Conservation (phyloP, 2,797 vertebrate genomes). For the Hippopotamyrus pictus region DNA sequence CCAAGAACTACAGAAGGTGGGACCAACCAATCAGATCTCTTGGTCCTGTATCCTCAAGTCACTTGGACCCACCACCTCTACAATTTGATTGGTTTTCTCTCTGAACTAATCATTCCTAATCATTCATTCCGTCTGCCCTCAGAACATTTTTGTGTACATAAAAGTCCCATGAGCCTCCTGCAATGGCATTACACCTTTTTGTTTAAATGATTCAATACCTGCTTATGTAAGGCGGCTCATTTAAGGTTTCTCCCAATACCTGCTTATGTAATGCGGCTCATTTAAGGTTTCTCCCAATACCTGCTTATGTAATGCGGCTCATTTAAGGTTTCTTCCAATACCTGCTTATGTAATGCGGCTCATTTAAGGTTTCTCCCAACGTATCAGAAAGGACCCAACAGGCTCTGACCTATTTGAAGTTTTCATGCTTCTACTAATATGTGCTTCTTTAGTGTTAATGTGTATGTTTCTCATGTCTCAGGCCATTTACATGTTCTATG, state of each 20-base stretch:
- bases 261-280: not conserved
- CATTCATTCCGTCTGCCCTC: not conserved
- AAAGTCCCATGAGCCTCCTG: not conserved
- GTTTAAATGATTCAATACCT: not conserved
- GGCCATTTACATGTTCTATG: conserved; percentile 76
- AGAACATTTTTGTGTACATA: not conserved
- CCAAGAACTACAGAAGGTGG: too few relatives aligned
- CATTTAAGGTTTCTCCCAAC: not conserved
- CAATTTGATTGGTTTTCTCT: not conserved
- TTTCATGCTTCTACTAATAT: not conserved
- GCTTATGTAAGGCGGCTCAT: not conserved
- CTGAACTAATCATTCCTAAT: too few relatives aligned
- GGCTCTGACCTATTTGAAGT: not conserved
- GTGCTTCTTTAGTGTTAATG: not conserved
- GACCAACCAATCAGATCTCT: too few relatives aligned
- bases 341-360: not conserved
- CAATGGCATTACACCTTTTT: not conserved
- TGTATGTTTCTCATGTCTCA: conserved; percentile 31
- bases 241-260: too few relatives aligned
- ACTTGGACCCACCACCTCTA: not conserved
- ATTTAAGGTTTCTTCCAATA: not conserved
- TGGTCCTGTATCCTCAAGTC: too few relatives aligned
- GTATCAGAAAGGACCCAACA: not conserved
- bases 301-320: not conserved
- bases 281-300: not conserved